Conservation (phyloP, 2,113 vertebrate genomes). For the Elaphurus davidianus region DNA sequence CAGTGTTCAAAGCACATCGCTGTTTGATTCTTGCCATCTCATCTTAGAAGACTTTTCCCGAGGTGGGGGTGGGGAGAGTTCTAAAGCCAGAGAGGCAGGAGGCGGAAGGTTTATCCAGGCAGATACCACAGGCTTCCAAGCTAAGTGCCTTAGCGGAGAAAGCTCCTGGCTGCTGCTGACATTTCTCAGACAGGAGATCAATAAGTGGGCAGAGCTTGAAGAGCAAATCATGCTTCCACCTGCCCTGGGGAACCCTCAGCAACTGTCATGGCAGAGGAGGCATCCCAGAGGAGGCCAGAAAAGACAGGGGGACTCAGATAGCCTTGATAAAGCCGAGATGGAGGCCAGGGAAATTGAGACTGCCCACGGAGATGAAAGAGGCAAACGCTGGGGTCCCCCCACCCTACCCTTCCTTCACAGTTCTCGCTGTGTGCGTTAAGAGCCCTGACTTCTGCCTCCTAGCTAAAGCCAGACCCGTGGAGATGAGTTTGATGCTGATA, state of each 20-base stretch:
- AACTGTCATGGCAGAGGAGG: slow-evolving; percentile 66
- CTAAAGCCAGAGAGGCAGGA: slow-evolving; percentile 65
- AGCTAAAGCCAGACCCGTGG: slow-evolving; percentile 7
- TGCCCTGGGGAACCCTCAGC: slow-evolving; percentile 70
- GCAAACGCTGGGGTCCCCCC: neutral
- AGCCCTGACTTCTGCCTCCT: slow-evolving; percentile 16
- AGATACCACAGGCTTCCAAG: slow-evolving; percentile 67
- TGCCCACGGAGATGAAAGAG: slow-evolving; percentile 55
- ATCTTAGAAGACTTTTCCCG: slow-evolving; percentile 68
- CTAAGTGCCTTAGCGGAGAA: slow-evolving; percentile 63
- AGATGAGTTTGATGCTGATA: neutral
- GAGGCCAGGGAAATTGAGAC: neutral
- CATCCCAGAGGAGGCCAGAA: slow-evolving; percentile 55
- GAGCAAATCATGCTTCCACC: slow-evolving; percentile 72
- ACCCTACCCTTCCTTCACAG: neutral
- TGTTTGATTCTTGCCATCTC: slow-evolving; percentile 69
- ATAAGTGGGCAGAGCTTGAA: slow-evolving; percentile 75
- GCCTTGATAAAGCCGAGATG: slow-evolving; percentile 31
- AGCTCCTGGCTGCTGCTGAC: slow-evolving; percentile 70
- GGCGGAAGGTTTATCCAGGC: slow-evolving; percentile 44
- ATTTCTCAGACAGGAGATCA: slow-evolving; percentile 76
- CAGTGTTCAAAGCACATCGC: slow-evolving; percentile 56
- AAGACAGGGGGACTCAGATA: slow-evolving; percentile 51
- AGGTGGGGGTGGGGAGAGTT: slow-evolving; percentile 58
- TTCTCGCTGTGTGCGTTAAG: slow-evolving; percentile 16